Evolutionary conservation across 2,797 vertebrate genomes (phyloP).

Genomic region (Passerculus sandwichensis): DNA sequence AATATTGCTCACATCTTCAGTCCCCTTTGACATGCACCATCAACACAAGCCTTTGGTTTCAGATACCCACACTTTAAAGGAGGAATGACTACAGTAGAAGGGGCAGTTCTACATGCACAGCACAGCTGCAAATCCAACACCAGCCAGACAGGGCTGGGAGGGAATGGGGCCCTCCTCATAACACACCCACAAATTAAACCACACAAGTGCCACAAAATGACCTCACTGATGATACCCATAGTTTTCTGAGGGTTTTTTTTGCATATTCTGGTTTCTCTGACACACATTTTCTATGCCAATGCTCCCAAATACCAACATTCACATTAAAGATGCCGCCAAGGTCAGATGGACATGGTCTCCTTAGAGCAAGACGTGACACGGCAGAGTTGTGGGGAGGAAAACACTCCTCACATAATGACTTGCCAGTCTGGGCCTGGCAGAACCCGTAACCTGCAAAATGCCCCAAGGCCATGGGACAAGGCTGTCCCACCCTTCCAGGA

Average conservation of each 20-base stretch:
- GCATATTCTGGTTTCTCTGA: background rate
- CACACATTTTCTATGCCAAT: background rate
- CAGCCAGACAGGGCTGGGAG: accelerated
- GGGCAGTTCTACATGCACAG: background rate
- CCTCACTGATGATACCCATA: background rate
- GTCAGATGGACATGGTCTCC: background rate
- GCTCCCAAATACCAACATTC: background rate
- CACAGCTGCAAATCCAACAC: background rate
- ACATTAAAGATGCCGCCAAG: background rate
- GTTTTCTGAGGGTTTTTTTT: background rate
- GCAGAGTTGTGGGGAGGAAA: background rate
- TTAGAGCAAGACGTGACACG: background rate
- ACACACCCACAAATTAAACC: background rate
- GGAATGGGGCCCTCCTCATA: background rate
- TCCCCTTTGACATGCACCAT: background rate
- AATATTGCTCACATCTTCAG: accelerated
- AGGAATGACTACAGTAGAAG: background rate
- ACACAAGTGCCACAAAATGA: background rate
- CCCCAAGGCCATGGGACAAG: background rate
- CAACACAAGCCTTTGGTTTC: background rate
- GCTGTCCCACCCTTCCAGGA: accelerated
- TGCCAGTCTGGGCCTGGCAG: background rate
- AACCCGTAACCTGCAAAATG: background rate
- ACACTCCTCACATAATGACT: background rate
- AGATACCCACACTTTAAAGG: background rate